Conservation (phyloP, 2,113 vertebrate genomes). For the Tamias sibiricus region DNA sequence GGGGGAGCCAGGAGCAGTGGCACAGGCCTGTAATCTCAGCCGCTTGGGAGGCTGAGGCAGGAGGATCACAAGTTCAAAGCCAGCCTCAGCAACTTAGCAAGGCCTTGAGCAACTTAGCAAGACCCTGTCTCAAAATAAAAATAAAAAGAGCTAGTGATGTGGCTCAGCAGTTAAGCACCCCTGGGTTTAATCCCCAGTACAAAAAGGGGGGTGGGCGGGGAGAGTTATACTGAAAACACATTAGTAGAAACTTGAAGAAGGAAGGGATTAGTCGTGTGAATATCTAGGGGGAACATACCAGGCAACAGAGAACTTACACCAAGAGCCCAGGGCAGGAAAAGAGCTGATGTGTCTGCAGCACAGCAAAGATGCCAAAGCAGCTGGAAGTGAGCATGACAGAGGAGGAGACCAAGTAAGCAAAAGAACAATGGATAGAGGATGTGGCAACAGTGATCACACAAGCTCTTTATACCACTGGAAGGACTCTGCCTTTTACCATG, state of each 20-base stretch:
- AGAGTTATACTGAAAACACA: not conserved
- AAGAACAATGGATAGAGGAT: not conserved
- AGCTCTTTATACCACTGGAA: not conserved
- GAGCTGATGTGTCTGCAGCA: not conserved
- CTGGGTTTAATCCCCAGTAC: no score
- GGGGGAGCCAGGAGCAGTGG: no score
- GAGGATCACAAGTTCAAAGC: no score
- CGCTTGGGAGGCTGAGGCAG: no score
- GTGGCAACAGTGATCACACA: not conserved
- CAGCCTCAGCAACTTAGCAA: no score
- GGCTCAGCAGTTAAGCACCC: no score
- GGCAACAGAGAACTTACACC: not conserved
- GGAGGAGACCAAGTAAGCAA: not conserved
- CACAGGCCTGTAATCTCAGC: no score
- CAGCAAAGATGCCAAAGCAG: not conserved
- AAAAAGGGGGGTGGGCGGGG: no score
- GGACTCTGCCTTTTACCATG: not conserved
- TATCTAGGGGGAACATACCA: not conserved
- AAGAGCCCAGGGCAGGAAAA: not conserved
- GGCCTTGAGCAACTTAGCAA: no score
- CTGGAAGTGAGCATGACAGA: not conserved
- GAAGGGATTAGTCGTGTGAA: not conserved
- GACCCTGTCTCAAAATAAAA: no score
- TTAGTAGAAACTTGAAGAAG: not conserved
- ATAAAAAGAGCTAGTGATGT: no score